Base-by-base conservation (phyloP, 2,888 invertebrate genomes). In the Ashinkailepas kermadecensis region DNA sequence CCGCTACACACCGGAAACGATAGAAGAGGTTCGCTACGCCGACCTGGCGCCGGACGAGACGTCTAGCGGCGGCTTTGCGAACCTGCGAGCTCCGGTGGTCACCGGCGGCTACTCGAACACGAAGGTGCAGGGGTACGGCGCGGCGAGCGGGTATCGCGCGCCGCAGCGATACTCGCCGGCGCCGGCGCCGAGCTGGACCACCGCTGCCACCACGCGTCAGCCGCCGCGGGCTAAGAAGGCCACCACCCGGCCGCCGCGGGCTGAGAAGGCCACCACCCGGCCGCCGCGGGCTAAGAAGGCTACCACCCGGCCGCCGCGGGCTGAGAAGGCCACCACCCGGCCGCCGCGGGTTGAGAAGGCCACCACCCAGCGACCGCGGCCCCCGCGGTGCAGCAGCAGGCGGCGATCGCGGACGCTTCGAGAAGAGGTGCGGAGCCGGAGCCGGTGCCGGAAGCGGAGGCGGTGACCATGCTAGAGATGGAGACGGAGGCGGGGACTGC, bases 31-130 rank as follows among this genome's bases (percentile, higher is more conserved):
- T 7, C 70, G 70, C 7, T 39, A 70, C 70, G 25, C 39, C 15
- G 15, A 70, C 0, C 39, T 39, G 25, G 62, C 15, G 18, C 7
- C 62, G 7, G 62, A 62, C 13, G 62, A 62, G 62, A 7, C 62
- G 13, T 18, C 62, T 62, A 18, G 62, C 18, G 62, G 62, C 39
- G 39, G 39, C 39, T 39, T 39, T 39, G 39, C 39, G 39, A 39
- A 39, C 13, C 39, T 39, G 15, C 70, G 70, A 1, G 70, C 70
- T 4, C 70, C 70, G 70, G 6, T 70, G 15, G 70, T 70, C 39
- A 25, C 39, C 15, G 70, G 70, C 70, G 70, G 70, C 25, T 70
- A 70, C 70, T 13, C 70, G 15, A 70, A 70, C 70, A 70, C 70
- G 13, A 70, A 70, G 4, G 39, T 70, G 70, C 70, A 70, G 70